Evolutionary conservation across 2,113 vertebrate genomes (phyloP).

Genomic region (Microtus ochrogaster): DNA sequence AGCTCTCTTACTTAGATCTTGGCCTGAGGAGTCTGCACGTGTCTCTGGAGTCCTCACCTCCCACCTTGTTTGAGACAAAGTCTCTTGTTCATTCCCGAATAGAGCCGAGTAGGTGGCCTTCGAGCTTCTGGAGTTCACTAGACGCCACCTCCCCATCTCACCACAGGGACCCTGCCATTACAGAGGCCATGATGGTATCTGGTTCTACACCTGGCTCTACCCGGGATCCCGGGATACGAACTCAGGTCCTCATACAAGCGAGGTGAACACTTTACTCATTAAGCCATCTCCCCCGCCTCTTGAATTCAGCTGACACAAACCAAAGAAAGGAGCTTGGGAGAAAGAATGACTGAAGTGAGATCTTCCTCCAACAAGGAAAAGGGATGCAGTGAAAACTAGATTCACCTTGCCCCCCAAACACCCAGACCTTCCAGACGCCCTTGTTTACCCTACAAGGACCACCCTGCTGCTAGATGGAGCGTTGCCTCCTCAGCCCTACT

Average conservation of each 20-base stretch:
- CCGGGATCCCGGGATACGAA: neutral
- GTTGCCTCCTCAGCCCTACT: neutral
- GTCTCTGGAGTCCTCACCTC: neutral
- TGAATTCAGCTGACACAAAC: conserved; percentile 42
- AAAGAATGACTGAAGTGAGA: neutral
- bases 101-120: neutral
- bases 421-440: neutral
- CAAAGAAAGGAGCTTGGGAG: neutral
- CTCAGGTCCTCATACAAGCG: neutral
- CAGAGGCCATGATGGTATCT: neutral
- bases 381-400: neutral
- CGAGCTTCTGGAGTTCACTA: neutral
- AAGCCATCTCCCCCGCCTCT: neutral
- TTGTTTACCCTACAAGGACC: neutral
- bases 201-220: too few relatives aligned
- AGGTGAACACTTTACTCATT: neutral
- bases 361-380: conserved; percentile 29
- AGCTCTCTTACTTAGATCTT: neutral
- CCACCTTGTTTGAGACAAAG: neutral
- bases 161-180: neutral
- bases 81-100: neutral
- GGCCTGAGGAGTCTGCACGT: neutral
- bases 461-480: neutral
- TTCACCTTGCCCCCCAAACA: neutral
- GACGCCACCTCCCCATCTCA: neutral